Conservation (phyloP, 1,140 invertebrate species). For the Drosophila virilis region DNA sequence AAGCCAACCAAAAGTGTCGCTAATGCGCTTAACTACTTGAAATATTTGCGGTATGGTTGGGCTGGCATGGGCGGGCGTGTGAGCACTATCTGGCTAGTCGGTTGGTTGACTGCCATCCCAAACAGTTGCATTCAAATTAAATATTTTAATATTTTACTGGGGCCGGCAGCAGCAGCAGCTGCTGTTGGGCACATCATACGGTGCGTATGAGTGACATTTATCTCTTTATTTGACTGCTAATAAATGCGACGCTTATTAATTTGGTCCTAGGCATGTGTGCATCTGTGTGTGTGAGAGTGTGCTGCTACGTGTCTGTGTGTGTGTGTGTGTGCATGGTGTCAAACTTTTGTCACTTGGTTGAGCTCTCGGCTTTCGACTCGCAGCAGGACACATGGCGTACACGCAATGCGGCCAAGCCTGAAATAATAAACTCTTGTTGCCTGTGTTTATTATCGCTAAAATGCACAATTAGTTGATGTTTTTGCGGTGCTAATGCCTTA, state of each 20-base stretch:
- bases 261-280: slow-evolving; percentile 44
- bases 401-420: slow-evolving; percentile 57
- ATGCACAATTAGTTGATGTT: slow-evolving; percentile 83
- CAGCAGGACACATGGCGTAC: slow-evolving; percentile 35
- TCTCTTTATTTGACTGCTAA: slow-evolving; percentile 81
- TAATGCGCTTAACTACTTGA: slow-evolving; percentile 83
- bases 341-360: slow-evolving; percentile 69
- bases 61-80: not conserved
- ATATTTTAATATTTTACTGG: slow-evolving; percentile 68
- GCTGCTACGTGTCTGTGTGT: not conserved
- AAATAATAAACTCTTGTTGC: slow-evolving; percentile 77
- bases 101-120: slow-evolving; percentile 49
- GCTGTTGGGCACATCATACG: slow-evolving; percentile 44
- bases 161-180: slow-evolving; percentile 45
- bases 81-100: slow-evolving; percentile 36
- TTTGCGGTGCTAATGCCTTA: slow-evolving; percentile 80
- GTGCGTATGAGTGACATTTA: slow-evolving; percentile 80
- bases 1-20: slow-evolving; percentile 76
- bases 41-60: slow-evolving; percentile 64
- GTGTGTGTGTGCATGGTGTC: slow-evolving; percentile 28
- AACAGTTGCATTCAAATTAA: slow-evolving; percentile 58
- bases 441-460: slow-evolving; percentile 78
- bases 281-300: slow-evolving; percentile 1
- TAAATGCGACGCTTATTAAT: slow-evolving; percentile 81
- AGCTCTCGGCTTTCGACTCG: not conserved